A percentile compares a stretch with the other conserved stretches of the same genome.
Conservation (phyloP, 2,888 invertebrate species). For the Bunonema sp. region DNA sequence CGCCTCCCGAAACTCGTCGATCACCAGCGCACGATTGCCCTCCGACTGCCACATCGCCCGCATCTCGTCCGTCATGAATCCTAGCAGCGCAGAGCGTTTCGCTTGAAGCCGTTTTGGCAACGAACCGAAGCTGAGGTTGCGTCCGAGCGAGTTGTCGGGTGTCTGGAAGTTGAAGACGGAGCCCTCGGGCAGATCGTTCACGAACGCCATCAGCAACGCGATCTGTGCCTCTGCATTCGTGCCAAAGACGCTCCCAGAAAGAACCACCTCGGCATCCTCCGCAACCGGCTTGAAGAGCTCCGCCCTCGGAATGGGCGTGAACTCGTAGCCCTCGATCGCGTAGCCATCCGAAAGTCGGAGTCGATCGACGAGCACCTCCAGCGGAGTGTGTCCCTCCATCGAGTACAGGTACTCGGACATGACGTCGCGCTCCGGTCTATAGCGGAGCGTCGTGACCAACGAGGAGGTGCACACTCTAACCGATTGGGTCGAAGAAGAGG, state of each 20-base stretch:
- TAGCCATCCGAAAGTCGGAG: slow-evolving; percentile 5
- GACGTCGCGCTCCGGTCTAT: slow-evolving; percentile 1
- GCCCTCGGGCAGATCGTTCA: neutral
- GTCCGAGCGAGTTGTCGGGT: too few relatives aligned
- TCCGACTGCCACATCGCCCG: too few relatives aligned
- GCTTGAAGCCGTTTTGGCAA: too few relatives aligned
- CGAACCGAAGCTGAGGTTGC: too few relatives aligned
- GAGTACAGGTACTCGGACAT: slow-evolving; percentile 10
- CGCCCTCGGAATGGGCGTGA: neutral
- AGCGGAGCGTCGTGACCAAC: neutral
- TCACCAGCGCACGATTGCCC: too few relatives aligned
- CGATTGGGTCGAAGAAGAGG: slow-evolving; percentile 7
- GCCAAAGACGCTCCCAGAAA: slow-evolving; percentile 1
- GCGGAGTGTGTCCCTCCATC: slow-evolving; percentile 5
- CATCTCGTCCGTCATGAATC: too few relatives aligned
- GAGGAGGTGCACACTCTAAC: neutral
- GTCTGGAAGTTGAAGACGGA: slow-evolving; percentile 4
- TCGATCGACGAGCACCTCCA: slow-evolving; percentile 8
- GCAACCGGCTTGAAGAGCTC: slow-evolving; percentile 2
- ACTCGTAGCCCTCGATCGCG: slow-evolving; percentile 8
- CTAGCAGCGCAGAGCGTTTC: too few relatives aligned
- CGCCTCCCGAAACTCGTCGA: too few relatives aligned
- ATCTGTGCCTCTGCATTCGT: neutral
- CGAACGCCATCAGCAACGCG: neutral
- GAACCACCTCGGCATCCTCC: slow-evolving; percentile 4